Conservation (phyloP, 64 coral and sea anemone genomes). For the Dendronephthya gigantea region DNA sequence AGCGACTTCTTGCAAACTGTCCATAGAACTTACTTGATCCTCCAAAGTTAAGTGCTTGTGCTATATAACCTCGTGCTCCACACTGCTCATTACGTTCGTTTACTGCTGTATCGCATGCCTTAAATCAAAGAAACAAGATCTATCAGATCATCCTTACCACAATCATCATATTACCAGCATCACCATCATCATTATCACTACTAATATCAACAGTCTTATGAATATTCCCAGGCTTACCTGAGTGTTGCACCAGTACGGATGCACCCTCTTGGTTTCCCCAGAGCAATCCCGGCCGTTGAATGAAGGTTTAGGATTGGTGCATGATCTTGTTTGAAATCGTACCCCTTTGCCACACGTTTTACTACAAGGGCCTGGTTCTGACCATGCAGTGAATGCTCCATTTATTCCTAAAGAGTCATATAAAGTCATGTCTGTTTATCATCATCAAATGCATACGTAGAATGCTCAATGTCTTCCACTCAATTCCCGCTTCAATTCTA, state of each 20-base stretch:
- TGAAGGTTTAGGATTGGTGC: slow-evolving; percentile 16
- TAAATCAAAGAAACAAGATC: not conserved
- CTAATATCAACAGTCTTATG: not conserved
- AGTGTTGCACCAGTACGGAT: not conserved
- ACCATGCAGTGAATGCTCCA: not conserved
- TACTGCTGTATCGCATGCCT: not conserved
- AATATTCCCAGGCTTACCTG: not conserved
- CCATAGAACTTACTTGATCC: too few relatives aligned
- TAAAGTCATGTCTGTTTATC: too few relatives aligned
- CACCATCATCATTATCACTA: not conserved
- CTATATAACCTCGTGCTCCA: not conserved
- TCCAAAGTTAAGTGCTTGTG: not conserved
- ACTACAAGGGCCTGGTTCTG: not conserved
- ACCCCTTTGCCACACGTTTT: not conserved
- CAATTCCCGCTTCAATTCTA: too few relatives aligned
- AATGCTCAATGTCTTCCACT: too few relatives aligned
- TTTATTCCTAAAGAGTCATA: not conserved
- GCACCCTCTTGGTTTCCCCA: not conserved
- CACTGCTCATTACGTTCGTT: not conserved
- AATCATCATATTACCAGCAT: not conserved
- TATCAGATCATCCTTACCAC: not conserved
- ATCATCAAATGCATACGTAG: too few relatives aligned
- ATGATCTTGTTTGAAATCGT: not conserved
- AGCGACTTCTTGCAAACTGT: not conserved
- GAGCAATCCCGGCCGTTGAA: not conserved